Conservation (phyloP, 2,113 vertebrate genomes). For the Thinocorus orbignyianus region DNA sequence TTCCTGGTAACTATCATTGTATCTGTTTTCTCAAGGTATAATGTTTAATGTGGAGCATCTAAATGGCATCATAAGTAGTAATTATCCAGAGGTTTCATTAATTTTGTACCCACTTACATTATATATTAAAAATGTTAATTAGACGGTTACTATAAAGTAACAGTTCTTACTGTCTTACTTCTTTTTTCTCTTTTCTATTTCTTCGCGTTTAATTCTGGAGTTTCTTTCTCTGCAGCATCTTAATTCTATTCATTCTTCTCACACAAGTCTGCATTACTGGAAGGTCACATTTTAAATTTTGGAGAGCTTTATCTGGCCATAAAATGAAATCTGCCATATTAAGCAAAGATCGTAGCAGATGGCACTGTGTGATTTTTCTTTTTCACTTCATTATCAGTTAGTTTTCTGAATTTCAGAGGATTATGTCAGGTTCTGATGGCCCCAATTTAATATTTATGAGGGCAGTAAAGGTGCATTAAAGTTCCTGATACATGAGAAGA, state of each 20-base stretch:
- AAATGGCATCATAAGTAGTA: neutral
- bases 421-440: conserved; percentile 3
- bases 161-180: rapidly evolving
- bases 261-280: neutral
- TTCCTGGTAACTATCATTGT: neutral
- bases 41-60: neutral
- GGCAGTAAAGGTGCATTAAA: neutral
- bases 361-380: neutral
- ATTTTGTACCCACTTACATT: neutral
- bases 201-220: neutral
- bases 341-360: conserved; percentile 29
- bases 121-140: neutral
- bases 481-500: neutral
- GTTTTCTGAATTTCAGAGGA: conserved; percentile 20
- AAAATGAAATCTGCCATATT: conserved; percentile 12
- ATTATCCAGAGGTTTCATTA: neutral
- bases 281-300: conserved; percentile 31
- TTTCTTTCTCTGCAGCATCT: neutral
- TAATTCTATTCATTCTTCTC: neutral
- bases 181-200: neutral
- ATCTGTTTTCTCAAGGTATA: neutral
- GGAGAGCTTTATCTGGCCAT: neutral
- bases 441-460: conserved; percentile 7
- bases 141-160: neutral
- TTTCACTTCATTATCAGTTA: conserved; percentile 6